Percentiles rank a stretch among this genome's conserved stretches.
phyloP scores from a whole-genome alignment of 2,797 vertebrate species.

The Xiphophorus birchmanni region DNA sequence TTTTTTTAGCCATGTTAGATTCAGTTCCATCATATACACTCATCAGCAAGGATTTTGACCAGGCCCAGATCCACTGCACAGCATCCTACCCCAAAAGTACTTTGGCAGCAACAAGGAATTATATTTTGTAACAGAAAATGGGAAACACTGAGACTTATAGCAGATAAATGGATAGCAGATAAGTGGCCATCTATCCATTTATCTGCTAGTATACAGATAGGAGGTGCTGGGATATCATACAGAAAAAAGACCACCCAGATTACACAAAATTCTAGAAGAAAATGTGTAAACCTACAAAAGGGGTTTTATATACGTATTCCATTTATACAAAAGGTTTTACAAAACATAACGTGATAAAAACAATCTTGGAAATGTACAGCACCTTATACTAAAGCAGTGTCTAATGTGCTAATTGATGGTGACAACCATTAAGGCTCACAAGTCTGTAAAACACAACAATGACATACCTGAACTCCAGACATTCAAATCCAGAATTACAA shows the following conservation, averaged over 20 bases:
- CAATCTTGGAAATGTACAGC: background rate
- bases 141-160: background rate
- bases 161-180: background rate
- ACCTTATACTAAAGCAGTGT: background rate
- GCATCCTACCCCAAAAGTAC: background rate
- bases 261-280: background rate
- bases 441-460: background rate
- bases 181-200: too few species aligned
- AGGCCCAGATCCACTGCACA: background rate
- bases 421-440: background rate
- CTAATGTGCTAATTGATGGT: background rate
- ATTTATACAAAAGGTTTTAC: background rate
- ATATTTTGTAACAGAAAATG: background rate
- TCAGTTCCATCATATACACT: background rate
- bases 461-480: background rate
- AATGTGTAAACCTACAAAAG: background rate
- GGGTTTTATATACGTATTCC: background rate
- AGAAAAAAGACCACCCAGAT: background rate
- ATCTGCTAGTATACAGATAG: too few species aligned
- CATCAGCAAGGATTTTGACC: background rate
- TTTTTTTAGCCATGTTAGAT: background rate
- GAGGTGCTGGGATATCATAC: background rate
- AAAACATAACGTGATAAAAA: background rate
- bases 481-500: background rate
- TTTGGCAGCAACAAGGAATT: constrained; percentile 10